Conservation (phyloP, 2,113 vertebrate species). For the Panthera leo region DNA sequence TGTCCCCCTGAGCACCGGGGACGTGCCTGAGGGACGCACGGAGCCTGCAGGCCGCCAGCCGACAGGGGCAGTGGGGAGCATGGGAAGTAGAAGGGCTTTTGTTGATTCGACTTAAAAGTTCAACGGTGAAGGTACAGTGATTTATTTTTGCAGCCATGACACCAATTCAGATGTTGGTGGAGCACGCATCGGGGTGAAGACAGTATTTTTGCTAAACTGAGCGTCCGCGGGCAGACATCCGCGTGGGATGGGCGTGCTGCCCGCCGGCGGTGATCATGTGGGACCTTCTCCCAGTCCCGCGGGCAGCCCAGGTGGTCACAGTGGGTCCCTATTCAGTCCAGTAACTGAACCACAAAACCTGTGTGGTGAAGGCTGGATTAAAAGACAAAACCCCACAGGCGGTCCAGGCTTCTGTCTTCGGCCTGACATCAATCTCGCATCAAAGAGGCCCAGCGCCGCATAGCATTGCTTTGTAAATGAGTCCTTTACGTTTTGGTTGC, state of each 20-base stretch:
- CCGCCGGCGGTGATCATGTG: too few species aligned
- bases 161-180: neutral
- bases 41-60: accelerated
- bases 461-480: neutral
- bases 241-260: neutral
- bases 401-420: accelerated
- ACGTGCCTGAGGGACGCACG: accelerated
- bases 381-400: accelerated
- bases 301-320: neutral
- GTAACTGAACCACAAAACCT: neutral
- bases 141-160: neutral
- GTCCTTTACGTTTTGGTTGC: neutral
- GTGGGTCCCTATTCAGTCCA: accelerated
- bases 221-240: neutral
- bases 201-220: neutral
- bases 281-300: too few species aligned
- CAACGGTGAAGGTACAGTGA: neutral
- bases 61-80: neutral
- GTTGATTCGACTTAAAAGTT: neutral
- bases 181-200: neutral
- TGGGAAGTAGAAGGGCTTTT: neutral
- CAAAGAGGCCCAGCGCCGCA: accelerated
- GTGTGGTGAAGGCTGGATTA: neutral
- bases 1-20: neutral
- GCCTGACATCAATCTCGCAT: accelerated